Evolutionary conservation across 2,888 invertebrate species (phyloP).

Genomic region (Cepaea hortensis): DNA sequence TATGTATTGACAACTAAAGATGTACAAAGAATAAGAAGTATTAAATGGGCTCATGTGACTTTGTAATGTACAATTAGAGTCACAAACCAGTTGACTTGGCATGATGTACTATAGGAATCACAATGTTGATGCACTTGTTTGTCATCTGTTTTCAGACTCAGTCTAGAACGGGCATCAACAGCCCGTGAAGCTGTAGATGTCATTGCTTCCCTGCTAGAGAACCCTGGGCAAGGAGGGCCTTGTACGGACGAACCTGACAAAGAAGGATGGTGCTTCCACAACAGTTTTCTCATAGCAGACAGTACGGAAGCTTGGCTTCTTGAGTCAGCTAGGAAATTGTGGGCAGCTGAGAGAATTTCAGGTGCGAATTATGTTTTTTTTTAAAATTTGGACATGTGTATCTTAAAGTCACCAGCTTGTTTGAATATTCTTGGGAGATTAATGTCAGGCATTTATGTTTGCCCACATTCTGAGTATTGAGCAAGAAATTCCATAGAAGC

Average conservation of each 20-base stretch:
- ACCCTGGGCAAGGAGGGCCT: slow-evolving; percentile 85
- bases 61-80: too few species aligned
- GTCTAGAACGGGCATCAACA: slow-evolving; percentile 82
- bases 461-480: too few species aligned
- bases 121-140: neutral
- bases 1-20: too few species aligned
- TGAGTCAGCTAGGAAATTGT: slow-evolving; percentile 86
- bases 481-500: too few species aligned
- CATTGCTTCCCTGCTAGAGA: slow-evolving; percentile 82
- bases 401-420: neutral
- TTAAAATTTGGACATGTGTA: neutral
- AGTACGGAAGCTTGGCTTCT: slow-evolving; percentile 85
- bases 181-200: slow-evolving; percentile 83
- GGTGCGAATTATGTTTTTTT: slow-evolving; percentile 68
- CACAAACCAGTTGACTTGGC: too few species aligned
- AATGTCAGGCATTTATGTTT: neutral
- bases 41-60: too few species aligned
- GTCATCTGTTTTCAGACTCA: slow-evolving; percentile 80
- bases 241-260: slow-evolving; percentile 82
- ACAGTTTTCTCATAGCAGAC: slow-evolving; percentile 87
- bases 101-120: neutral
- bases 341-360: slow-evolving; percentile 85
- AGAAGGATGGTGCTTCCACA: slow-evolving; percentile 86
- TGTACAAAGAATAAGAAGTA: too few species aligned
- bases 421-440: neutral